Evolutionary conservation across 35 echinoderm and acorn worm species (phyloP).

Genomic region (Acanthaster planci): DNA sequence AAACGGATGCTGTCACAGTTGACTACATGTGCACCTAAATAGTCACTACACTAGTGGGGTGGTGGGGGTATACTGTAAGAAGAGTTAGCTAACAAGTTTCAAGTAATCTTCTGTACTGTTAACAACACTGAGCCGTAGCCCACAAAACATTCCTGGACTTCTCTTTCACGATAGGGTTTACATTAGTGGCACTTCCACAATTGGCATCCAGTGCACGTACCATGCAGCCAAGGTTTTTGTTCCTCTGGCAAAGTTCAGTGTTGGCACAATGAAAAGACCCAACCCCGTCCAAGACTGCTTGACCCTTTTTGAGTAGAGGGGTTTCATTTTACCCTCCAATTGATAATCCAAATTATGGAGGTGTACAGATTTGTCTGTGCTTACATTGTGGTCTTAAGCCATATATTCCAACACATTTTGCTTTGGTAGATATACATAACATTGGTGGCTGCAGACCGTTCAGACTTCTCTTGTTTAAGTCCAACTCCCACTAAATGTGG

Average conservation of each 20-base stretch:
- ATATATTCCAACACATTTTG: neutral
- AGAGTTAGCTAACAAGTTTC: no score
- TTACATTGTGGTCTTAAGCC: neutral
- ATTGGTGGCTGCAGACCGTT: no score
- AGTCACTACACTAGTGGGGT: no score
- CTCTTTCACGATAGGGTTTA: neutral
- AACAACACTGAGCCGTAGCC: neutral
- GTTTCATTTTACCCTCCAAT: constrained; percentile 21
- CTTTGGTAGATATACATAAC: neutral
- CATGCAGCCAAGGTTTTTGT: neutral
- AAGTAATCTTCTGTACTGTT: neutral
- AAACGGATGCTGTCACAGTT: constrained; percentile 10
- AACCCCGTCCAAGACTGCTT: neutral
- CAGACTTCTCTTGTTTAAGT: no score
- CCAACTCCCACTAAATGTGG: no score
- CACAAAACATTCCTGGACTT: neutral
- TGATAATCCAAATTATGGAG: constrained; percentile 6
- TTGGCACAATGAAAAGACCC: neutral
- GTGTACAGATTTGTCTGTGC: neutral
- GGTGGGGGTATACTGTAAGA: no score
- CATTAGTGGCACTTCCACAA: neutral
- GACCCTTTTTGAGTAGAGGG: constrained; percentile 1
- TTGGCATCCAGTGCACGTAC: neutral
- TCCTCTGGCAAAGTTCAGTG: neutral
- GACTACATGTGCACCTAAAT: no score